Percentiles rank a stretch among this genome's conserved stretches.
Conservation (phyloP, 2,797 vertebrate species). For the Ctenochaetus hawaiiensis region DNA sequence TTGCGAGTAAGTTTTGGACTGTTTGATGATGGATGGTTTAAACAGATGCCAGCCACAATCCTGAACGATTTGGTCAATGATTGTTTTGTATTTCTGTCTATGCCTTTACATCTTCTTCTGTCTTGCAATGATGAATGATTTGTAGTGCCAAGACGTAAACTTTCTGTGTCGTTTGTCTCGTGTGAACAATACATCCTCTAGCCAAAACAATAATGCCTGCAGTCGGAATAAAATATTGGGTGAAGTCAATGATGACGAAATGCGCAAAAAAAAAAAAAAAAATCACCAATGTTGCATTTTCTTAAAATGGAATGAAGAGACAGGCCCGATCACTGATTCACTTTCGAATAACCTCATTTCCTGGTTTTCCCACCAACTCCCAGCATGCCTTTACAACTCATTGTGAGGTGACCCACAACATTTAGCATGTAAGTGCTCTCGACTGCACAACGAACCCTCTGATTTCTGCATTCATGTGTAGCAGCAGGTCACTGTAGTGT, state of each 20-base stretch:
- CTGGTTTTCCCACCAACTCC: constrained; percentile 66
- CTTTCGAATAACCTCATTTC: constrained; percentile 69
- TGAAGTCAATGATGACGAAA: constrained; percentile 65
- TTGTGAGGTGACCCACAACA: constrained; percentile 78
- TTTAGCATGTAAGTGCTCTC: constrained; percentile 83
- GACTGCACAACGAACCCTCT: constrained; percentile 71
- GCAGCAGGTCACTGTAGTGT: constrained; percentile 76
- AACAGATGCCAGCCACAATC: constrained; percentile 64
- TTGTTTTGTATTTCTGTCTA: constrained; percentile 85
- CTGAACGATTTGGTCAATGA: constrained; percentile 74
- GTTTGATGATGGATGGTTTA: constrained; percentile 57
- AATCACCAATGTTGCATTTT: constrained; percentile 53
- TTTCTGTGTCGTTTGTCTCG: constrained; percentile 81
- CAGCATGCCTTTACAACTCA: constrained; percentile 84
- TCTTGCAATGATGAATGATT: constrained; percentile 85
- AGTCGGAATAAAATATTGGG: constrained; percentile 52
- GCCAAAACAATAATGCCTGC: constrained; percentile 81
- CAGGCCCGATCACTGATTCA: constrained; percentile 64
- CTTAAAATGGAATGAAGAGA: constrained; percentile 60
- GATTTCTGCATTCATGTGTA: constrained; percentile 79
- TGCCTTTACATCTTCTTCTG: constrained; percentile 83
- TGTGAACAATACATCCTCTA: constrained; percentile 82
- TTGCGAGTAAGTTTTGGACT: constrained; percentile 44
- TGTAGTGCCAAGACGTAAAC: constrained; percentile 85
- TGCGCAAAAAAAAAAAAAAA: constrained; percentile 51